Base-by-base conservation (phyloP, 2,888 invertebrate species). In the Myopa testacea region DNA sequence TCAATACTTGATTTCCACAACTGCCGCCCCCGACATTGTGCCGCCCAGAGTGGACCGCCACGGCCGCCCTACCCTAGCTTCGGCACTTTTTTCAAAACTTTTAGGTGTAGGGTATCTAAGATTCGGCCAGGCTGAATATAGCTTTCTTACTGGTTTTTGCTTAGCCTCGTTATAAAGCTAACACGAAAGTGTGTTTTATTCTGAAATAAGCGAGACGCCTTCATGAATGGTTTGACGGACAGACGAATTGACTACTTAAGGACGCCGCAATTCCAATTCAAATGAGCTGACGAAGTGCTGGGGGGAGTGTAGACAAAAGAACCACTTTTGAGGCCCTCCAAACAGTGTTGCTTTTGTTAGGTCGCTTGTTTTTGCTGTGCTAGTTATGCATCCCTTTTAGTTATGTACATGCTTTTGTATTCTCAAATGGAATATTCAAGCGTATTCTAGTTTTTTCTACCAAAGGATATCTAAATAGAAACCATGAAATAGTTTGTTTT, bases 261-360 rank as follows among this genome's bases (percentile, higher is more conserved):
- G 68, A 75, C 45, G 69, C 58, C 69, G 75, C 75, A 75, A 65
- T 75, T 60, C 68, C 19, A 60, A 75, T 69, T 75, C 34, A 75
- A 75, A 75, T 69, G 75, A 75, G 68, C 60, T 75, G 75, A 75
- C 75, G 68, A 75, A 75, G 75, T 75, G 68, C 14, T 65, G 45
- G 14, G 45, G 14, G 26, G 19, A 70, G 52, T 10, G 14, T 34
- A 60, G 55, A 67, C 68, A 60, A 50, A 60, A 40, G 52, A 65
- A 65, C 63, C 65, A 74, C 72, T 60, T 72, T 38, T 52, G 71
- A 55, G 58, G 26, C 62, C 10, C 26, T 63, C 26, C 37, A 65
- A 3, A 38, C 7, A 65, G 12, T 37, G 12, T 34, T 72, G 19
- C 19, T 65, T 37, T 14, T 65, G 26, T 65, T 45, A 65, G 34